Evolutionary conservation across 2,113 vertebrate genomes (phyloP), one percentile per base, ranked within the genome.

Genomic region (Onychostoma macrolepis): DNA sequence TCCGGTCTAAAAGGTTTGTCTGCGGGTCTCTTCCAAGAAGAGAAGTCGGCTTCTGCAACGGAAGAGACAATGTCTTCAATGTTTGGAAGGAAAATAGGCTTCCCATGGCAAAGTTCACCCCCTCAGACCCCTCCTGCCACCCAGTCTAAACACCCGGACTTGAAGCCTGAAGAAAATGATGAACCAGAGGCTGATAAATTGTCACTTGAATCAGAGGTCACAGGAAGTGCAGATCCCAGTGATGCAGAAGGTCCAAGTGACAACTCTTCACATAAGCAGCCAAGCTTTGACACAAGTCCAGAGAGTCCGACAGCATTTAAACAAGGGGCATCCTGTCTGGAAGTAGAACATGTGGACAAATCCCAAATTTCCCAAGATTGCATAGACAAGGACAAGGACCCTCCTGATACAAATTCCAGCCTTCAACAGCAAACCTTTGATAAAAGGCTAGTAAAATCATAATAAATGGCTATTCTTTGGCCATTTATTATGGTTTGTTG

Each of bases 381-480:
- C 77, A 58, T 89, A 90, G 88, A 92, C 1, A 91, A 90, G 38
- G 91, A 89, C 45, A 17, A 83, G 12, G 87, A 76, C 24, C 24
- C 4, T 17, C 33, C 33, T 38, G 88, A 85, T 84, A 81, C 87
- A 89, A 13, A 83, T 19, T 88, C 92, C 88, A 86, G 92, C 30
- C 84, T 85, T 69, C 89, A 87, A 87, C 91, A 77, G 2, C 61
- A 86, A 91, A 93, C 95, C 45, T 90, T 92, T 21, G 84, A 88
- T 24, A 96, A 96, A 97, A 99, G 98, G 98, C 97, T 95, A 97
- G 98, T 99, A 93, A 83, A 88, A 90, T 90, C 94, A 96, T 97
- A 93, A 97, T 97, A 96, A 96, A 97, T 97, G 95, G 93, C 75
- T 89, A 87, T 74, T 86, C 28, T 77, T 50, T 67, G 48, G 74